These are phyloP conservation scores for Ormia ochracea DNA, from an alignment of 2,888 invertebrate species.

Conservation along the genomic window DNA sequence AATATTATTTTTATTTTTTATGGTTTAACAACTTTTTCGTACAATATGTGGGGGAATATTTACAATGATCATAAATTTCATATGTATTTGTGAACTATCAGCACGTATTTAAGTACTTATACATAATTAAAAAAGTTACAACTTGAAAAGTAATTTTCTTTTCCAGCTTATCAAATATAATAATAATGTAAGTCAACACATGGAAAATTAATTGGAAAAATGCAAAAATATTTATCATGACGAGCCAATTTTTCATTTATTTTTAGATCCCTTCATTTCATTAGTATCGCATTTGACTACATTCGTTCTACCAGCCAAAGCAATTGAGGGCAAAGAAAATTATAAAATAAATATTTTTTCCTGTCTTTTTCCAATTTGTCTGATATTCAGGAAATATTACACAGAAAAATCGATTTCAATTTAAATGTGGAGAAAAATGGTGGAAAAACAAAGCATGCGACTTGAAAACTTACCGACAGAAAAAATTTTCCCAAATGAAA, in stretches of 20 bases:
- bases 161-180: not conserved
- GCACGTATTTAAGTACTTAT: too few relatives aligned
- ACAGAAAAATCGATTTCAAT: constrained; percentile 58
- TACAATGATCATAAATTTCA: too few relatives aligned
- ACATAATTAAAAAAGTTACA: too few relatives aligned
- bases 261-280: not conserved
- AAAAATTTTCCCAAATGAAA: not conserved
- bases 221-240: not conserved
- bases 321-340: constrained; percentile 46
- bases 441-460: constrained; percentile 39
- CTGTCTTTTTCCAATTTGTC: not conserved
- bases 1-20: too few relatives aligned
- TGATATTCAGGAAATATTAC: constrained; percentile 16
- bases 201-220: not conserved
- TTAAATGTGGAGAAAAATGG: constrained; percentile 43
- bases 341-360: constrained; percentile 22
- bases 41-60: too few relatives aligned
- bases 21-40: too few relatives aligned
- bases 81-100: too few relatives aligned
- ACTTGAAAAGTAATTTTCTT: too few relatives aligned
- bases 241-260: not conserved
- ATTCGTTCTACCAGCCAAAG: not conserved
- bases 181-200: not conserved
- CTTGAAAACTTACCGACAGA: not conserved
- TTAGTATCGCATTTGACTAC: not conserved